Evolutionary conservation across 2,113 vertebrate species (phyloP).

Genomic region (Potamarius usumacintae): DNA sequence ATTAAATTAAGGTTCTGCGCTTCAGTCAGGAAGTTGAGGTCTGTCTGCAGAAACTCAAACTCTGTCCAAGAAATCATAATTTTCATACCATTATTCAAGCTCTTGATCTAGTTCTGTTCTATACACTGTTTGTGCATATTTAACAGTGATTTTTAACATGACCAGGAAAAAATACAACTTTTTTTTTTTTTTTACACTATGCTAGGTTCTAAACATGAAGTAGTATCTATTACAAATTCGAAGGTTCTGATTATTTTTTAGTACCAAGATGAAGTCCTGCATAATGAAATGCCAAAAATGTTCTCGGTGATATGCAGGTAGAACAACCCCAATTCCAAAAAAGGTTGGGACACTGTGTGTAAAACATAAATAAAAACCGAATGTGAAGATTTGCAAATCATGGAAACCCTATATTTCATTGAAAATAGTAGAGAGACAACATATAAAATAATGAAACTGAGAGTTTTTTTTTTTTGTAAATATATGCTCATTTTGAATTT

Average conservation of each 20-base stretch:
- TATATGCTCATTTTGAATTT: too few relatives aligned
- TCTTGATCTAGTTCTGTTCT: background rate
- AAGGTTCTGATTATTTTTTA: background rate
- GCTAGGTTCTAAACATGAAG: background rate
- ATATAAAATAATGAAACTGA: too few relatives aligned
- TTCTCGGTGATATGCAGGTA: too few relatives aligned
- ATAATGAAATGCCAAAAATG: too few relatives aligned
- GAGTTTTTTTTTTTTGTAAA: too few relatives aligned
- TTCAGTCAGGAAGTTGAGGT: constrained; percentile 46
- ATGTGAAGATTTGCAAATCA: too few relatives aligned
- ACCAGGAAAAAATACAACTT: background rate
- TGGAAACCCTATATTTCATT: too few relatives aligned
- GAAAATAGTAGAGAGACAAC: too few relatives aligned
- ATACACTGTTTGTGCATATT: background rate
- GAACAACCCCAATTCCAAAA: too few relatives aligned
- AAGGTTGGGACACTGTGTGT: too few relatives aligned
- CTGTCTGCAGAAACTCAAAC: constrained; percentile 29
- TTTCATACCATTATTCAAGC: background rate
- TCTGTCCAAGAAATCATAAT: constrained; percentile 2
- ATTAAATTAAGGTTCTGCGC: constrained; percentile 69
- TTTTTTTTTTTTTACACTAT: background rate
- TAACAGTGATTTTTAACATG: background rate
- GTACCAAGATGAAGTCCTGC: background rate
- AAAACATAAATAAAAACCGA: too few relatives aligned
- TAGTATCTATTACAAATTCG: background rate